Conservation (phyloP, 1,140 invertebrate species). For the Diploscapter pachys region DNA sequence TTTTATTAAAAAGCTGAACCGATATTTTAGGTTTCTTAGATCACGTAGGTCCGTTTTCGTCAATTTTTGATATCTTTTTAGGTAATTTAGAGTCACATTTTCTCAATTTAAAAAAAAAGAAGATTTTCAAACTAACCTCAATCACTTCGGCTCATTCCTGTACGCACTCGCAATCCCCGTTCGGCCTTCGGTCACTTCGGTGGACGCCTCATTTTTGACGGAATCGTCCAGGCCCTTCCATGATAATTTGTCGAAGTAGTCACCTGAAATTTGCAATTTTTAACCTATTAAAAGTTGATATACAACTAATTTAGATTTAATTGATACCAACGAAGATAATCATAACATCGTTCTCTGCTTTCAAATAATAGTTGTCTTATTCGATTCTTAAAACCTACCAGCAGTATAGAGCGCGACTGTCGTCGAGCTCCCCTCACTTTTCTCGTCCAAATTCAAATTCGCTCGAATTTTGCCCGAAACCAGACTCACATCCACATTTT, state of each 20-base stretch:
- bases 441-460: neutral
- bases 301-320: neutral
- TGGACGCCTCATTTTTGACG: constrained; percentile 8
- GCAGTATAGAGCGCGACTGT: constrained; percentile 27
- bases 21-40: no score
- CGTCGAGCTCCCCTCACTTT: constrained; percentile 2
- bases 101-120: no score
- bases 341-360: neutral
- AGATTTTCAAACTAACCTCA: no score
- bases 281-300: constrained; percentile 7
- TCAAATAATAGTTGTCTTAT: neutral
- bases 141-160: constrained; percentile 16
- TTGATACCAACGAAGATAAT: neutral
- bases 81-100: no score
- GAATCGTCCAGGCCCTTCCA: constrained; percentile 36
- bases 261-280: constrained; percentile 12
- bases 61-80: no score
- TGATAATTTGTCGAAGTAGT: constrained; percentile 33
- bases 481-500: constrained; percentile 25
- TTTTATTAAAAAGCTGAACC: no score
- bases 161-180: constrained; percentile 30
- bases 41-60: no score
- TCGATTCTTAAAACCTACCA: constrained; percentile 1
- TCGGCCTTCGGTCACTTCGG: constrained; percentile 16
- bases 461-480: constrained; percentile 26